Evolutionary conservation across 2,113 vertebrate species (phyloP).

Genomic region (Cyprinodon variegatus): DNA sequence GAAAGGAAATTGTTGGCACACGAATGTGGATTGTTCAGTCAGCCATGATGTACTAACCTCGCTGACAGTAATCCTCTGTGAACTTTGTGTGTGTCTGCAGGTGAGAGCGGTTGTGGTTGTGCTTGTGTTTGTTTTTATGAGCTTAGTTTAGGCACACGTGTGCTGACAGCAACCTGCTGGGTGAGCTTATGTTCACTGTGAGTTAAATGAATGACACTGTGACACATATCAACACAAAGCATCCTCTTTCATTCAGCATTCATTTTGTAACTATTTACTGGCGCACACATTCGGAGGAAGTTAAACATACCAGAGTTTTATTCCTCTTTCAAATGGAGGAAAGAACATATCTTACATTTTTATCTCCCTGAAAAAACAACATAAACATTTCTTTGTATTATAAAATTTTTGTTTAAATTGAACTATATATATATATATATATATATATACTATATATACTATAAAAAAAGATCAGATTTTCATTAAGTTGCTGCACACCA

Average conservation of each 20-base stretch:
- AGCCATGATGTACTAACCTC: constrained; percentile 63
- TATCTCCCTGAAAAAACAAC: not conserved
- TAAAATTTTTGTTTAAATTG: no score
- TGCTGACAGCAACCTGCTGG: constrained; percentile 75
- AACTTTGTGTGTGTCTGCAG: constrained; percentile 41
- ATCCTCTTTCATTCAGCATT: constrained; percentile 68
- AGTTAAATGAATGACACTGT: constrained; percentile 57
- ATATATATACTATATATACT: not conserved
- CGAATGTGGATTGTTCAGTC: constrained; percentile 62
- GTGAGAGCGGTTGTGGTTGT: not conserved
- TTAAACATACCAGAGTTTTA: constrained; percentile 30
- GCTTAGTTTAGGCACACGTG: constrained; percentile 43
- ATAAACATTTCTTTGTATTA: not conserved
- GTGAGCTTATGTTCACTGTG: constrained; percentile 56
- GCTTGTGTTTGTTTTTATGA: constrained; percentile 34
- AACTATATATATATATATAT: no score
- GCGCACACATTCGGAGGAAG: constrained; percentile 45
- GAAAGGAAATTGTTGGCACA: constrained; percentile 73
- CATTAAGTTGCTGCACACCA: not conserved
- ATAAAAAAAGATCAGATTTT: not conserved
- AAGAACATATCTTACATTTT: not conserved
- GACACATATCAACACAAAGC: constrained; percentile 70
- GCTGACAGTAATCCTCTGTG: constrained; percentile 78
- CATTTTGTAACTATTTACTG: constrained; percentile 60
- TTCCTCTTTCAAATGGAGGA: constrained; percentile 4